Base-by-base conservation (phyloP, 2,797 vertebrate species). In the Argentina silus region DNA sequence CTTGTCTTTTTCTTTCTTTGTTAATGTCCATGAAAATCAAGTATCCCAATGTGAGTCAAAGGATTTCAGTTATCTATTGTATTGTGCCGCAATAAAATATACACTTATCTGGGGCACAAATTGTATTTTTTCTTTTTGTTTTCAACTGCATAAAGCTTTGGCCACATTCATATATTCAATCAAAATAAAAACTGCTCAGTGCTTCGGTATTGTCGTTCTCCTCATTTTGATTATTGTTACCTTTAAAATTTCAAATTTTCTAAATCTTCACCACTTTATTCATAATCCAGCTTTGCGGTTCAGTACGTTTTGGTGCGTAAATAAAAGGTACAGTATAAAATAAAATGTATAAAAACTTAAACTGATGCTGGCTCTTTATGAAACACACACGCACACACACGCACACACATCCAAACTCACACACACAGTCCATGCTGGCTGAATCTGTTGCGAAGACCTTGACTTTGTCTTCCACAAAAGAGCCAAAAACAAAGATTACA, bases 121-220 rank as follows among this genome's bases (percentile, higher is more conserved):
- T 89, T 92, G 74, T 88, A 84, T 88, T 78, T 91, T 83, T 79
- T 81, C 70, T 73, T 85, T 93, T 90, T 93, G 87, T 94, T 95
- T 93, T 95, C 87, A 93, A 92, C 92, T 88, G 91, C 94, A 95
- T 91, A 95, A 96, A 96, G 95, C 96, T 97, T 96, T 95, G 96
- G 96, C 96, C 96, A 96, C 95, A 95, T 96, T 95, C 93, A 95
- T 92, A 90, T 92, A 93, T 93, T 94, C 92, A 94, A 95, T 95
- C 91, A 93, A 85, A 90, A 90, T 93, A 93, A 92, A 93, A 95
- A 94, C 93, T 90, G 91, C 94, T 96, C 95, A 95, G 95, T 95
- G 94, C 95, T 91, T 92, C 92, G 81, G 84, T 91, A 85, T 91
- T 86, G 67, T 86, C 67, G 47, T 87, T 82, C 76, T 81, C 75